Conservation (phyloP, 2,888 invertebrate species). For the Drosophila recens region DNA sequence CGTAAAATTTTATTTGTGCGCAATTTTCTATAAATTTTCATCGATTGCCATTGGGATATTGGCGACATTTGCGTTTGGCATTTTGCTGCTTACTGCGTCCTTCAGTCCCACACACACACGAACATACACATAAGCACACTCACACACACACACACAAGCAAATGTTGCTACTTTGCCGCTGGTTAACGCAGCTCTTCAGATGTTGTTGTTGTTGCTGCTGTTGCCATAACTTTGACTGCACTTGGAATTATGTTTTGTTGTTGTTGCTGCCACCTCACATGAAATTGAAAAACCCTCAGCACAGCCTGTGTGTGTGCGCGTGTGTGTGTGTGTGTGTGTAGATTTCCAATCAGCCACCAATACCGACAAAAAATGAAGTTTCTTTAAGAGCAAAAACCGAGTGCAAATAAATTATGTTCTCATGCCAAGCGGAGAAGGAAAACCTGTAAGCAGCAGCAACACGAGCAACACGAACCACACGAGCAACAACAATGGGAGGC, state of each 20-base stretch:
- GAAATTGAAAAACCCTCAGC: constrained; percentile 70
- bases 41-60: constrained; percentile 81
- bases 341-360: constrained; percentile 70
- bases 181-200: constrained; percentile 51
- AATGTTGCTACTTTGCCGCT: constrained; percentile 43
- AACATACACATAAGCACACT: constrained; percentile 1
- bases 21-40: constrained; percentile 81
- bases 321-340: constrained; percentile 34
- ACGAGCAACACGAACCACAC: constrained; percentile 10
- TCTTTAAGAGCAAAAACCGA: constrained; percentile 57
- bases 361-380: constrained; percentile 66
- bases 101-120: constrained; percentile 38
- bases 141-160: constrained; percentile 5
- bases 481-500: constrained; percentile 18
- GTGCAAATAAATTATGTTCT: constrained; percentile 73
- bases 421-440: constrained; percentile 32
- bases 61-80: constrained; percentile 81
- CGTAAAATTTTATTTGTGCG: constrained; percentile 82
- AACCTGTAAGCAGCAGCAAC: constrained; percentile 43
- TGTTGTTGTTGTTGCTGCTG: constrained; percentile 28
- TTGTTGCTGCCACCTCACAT: constrained; percentile 31
- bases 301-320: constrained; percentile 1
- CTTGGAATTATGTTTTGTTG: constrained; percentile 59
- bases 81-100: constrained; percentile 74
- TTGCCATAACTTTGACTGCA: constrained; percentile 72